Conservation (phyloP, 2,113 vertebrate genomes). For the Sigmodon hispidus region DNA sequence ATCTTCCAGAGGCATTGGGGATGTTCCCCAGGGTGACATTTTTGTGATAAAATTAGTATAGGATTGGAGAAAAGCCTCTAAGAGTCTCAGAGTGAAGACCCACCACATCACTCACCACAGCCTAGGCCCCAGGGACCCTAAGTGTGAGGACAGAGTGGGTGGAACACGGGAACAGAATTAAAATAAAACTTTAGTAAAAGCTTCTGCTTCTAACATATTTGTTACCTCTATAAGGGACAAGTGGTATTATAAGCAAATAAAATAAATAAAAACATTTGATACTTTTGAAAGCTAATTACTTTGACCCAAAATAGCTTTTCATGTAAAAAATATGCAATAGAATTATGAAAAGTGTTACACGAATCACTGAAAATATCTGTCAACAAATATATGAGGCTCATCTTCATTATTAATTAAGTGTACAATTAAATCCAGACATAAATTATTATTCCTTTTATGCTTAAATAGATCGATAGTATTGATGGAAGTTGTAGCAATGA, state of each 20-base stretch:
- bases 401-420: not conserved
- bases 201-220: not conserved
- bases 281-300: not conserved
- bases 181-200: not conserved
- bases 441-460: not conserved
- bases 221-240: not conserved
- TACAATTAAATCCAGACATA: not conserved
- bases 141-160: not conserved
- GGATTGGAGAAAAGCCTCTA: not conserved
- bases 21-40: not conserved
- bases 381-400: not conserved
- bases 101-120: not conserved
- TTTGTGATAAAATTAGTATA: slow-evolving; percentile 30
- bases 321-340: not conserved
- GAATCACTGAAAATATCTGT: not conserved
- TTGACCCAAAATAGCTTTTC: not conserved
- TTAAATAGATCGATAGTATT: not conserved
- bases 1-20: not conserved
- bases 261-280: not conserved
- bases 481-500: not conserved
- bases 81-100: slow-evolving; percentile 30
- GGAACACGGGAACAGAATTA: slow-evolving; percentile 40
- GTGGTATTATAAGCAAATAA: not conserved
- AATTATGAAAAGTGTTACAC: not conserved
- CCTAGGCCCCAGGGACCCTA: not conserved